Evolutionary conservation across 2,888 invertebrate species (phyloP).

Genomic region (Agriotes lineatus): DNA sequence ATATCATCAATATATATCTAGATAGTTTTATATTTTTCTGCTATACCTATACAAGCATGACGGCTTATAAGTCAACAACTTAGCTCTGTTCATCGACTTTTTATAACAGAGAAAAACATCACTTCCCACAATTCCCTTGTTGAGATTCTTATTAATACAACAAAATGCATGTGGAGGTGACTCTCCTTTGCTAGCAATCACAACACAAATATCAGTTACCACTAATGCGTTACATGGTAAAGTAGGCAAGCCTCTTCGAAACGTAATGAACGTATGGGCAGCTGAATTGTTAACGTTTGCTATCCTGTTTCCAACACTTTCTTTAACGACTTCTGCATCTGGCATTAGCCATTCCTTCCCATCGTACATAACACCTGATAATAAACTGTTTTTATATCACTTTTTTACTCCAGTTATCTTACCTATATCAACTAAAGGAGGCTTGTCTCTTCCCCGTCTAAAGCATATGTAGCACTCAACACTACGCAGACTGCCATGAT

Average conservation of each 20-base stretch:
- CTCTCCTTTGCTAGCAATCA: conserved; percentile 94
- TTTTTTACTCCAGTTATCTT: too few relatives aligned
- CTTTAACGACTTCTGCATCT: conserved; percentile 91
- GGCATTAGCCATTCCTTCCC: conserved; percentile 95
- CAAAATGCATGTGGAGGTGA: conserved; percentile 97
- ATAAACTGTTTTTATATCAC: too few relatives aligned
- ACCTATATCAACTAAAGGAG: conserved; percentile 98
- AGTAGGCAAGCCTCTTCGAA: conserved; percentile 86
- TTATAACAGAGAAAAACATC: conserved; percentile 99
- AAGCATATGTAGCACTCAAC: conserved; percentile 95
- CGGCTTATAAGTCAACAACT: conserved; percentile 94
- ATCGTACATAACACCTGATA: conserved; percentile 96
- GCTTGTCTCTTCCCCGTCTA: conserved; percentile 91
- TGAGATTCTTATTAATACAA: conserved; percentile 94
- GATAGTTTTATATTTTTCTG: too few relatives aligned
- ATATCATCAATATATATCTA: too few relatives aligned
- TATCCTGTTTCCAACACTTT: conserved; percentile 86
- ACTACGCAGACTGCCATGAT: conserved; percentile 95
- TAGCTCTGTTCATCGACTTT: conserved; percentile 98
- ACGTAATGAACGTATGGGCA: conserved; percentile 93
- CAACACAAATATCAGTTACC: conserved; percentile 97
- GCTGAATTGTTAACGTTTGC: conserved; percentile 97
- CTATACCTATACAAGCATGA: conserved; percentile 77
- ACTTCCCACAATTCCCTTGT: conserved; percentile 96
- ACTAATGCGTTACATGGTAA: conserved; percentile 97